These are phyloP conservation scores for Halcyon senegalensis DNA, from an alignment of 2,113 vertebrate species.

Conservation along the genomic window DNA sequence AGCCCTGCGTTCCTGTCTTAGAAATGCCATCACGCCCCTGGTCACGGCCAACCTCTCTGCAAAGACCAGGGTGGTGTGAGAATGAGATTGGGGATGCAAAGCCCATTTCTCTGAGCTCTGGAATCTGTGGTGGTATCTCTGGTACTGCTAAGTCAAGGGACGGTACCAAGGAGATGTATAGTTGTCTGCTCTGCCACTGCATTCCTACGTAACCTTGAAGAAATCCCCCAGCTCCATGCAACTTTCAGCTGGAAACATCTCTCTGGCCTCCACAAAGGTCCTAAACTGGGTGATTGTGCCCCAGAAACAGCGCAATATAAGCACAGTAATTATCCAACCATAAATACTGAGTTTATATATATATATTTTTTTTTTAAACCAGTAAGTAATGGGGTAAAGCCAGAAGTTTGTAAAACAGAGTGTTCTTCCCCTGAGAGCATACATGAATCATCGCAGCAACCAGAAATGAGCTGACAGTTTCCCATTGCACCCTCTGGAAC, in stretches of 20 bases:
- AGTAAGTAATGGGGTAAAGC: neutral
- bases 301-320: neutral
- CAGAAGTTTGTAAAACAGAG: neutral
- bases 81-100: neutral
- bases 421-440: neutral
- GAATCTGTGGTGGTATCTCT: neutral
- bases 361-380: neutral
- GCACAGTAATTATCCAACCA: neutral
- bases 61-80: neutral
- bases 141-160: neutral
- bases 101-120: neutral
- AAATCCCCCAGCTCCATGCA: neutral
- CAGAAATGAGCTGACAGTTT: neutral
- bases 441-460: neutral
- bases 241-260: neutral
- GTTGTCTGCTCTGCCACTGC: neutral
- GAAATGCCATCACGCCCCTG: neutral
- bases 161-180: neutral
- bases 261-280: neutral
- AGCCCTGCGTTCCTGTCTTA: neutral
- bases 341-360: neutral
- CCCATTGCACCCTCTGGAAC: neutral
- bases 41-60: accelerated
- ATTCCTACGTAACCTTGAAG: accelerated
- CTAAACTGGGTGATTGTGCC: neutral